Evolutionary conservation across 2,113 vertebrate species (phyloP).

Genomic region (Leptocoma aspasia): DNA sequence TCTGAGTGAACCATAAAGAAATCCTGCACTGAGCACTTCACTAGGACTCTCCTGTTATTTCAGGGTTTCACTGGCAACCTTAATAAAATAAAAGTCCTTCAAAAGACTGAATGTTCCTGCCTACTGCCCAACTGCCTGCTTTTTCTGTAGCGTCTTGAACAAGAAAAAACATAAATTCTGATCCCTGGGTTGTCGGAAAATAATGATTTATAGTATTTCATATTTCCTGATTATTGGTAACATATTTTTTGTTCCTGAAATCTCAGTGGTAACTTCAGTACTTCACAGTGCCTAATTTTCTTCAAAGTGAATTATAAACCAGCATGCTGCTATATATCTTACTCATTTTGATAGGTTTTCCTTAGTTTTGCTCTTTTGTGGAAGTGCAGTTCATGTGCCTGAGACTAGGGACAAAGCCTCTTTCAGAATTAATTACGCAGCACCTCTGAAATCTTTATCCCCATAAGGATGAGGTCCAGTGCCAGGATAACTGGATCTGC

Average conservation of each 20-base stretch:
- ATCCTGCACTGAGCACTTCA: background rate
- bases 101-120: background rate
- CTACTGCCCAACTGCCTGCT: background rate
- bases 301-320: background rate
- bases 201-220: background rate
- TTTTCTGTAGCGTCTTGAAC: background rate
- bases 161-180: background rate
- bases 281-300: background rate
- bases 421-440: background rate
- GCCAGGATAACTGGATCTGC: background rate
- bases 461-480: background rate
- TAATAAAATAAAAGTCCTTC: background rate
- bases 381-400: background rate
- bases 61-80: background rate
- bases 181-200: background rate
- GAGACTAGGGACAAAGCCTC: background rate
- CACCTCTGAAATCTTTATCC: background rate
- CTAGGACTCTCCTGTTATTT: background rate
- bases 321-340: background rate
- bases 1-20: background rate
- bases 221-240: background rate
- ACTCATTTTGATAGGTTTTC: background rate
- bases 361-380: background rate
- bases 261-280: background rate
- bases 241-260: background rate